Conservation (phyloP, 2,888 invertebrate species). For the Trisateles emortualis region DNA sequence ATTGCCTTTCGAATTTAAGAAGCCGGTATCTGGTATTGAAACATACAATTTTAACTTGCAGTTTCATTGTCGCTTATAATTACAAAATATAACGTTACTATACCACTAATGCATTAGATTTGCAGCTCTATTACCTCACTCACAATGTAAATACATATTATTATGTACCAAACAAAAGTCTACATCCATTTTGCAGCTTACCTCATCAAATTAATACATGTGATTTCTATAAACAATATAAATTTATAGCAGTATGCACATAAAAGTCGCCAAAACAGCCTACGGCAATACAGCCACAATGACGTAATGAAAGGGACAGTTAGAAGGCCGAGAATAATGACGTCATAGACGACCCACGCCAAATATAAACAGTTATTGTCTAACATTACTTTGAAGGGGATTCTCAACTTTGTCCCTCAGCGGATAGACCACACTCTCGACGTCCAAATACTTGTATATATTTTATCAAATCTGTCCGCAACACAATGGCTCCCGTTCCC, state of each 20-base stretch:
- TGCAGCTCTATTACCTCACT: not conserved
- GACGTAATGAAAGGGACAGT: slow-evolving; percentile 50
- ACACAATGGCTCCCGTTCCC: slow-evolving; percentile 29
- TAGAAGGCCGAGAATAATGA: slow-evolving; percentile 50
- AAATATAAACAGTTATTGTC: slow-evolving; percentile 46
- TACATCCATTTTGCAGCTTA: slow-evolving; percentile 13
- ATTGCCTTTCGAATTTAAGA: too few species aligned
- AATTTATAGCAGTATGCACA: slow-evolving; percentile 27
- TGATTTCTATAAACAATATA: slow-evolving; percentile 11
- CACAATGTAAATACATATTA: not conserved
- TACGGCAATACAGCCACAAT: slow-evolving; percentile 29
- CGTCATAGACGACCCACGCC: slow-evolving; percentile 48
- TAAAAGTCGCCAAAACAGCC: slow-evolving; percentile 14
- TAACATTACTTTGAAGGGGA: slow-evolving; percentile 39
- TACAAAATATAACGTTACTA: not conserved
- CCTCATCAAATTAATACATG: slow-evolving; percentile 24
- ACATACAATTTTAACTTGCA: too few species aligned
- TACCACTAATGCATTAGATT: not conserved
- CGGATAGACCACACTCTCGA: slow-evolving; percentile 10
- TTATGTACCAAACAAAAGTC: not conserved
- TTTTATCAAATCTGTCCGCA: slow-evolving; percentile 34
- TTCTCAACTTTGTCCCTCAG: slow-evolving; percentile 30
- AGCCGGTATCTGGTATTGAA: too few species aligned
- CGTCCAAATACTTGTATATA: slow-evolving; percentile 25
- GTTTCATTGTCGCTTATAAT: too few species aligned